phyloP scores from a whole-genome alignment of 2,888 invertebrate species.

The Pheosia gnoma region DNA sequence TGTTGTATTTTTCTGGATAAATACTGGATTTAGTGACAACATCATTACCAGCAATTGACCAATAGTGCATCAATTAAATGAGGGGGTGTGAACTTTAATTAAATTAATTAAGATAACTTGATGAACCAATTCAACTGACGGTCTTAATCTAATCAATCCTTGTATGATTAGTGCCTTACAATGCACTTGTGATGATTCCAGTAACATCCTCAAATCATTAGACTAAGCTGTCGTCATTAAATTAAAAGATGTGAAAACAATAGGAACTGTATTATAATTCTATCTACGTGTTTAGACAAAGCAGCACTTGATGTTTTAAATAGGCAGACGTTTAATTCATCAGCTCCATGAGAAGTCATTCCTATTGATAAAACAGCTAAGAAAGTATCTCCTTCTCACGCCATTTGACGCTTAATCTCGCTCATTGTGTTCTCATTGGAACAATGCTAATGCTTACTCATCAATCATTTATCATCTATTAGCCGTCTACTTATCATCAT shows the following conservation, averaged over 20 bases:
- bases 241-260: neutral
- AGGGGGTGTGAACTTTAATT: no score
- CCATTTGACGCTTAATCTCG: constrained; percentile 41
- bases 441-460: constrained; percentile 48
- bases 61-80: no score
- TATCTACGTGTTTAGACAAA: neutral
- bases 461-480: constrained; percentile 50
- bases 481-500: constrained; percentile 40
- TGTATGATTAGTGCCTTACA: no score
- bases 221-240: neutral
- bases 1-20: no score
- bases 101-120: no score
- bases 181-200: no score
- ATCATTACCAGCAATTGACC: no score
- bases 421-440: constrained; percentile 39
- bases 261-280: neutral
- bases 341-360: constrained; percentile 26
- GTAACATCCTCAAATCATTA: no score
- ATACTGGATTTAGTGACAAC: no score
- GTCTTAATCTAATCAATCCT: no score
- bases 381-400: constrained; percentile 41
- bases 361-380: constrained; percentile 16
- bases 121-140: no score
- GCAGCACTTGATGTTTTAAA: constrained; percentile 1
- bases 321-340: constrained; percentile 23